Evolutionary conservation across 2,888 invertebrate species (phyloP).

Genomic region (Marronus borbonicus): DNA sequence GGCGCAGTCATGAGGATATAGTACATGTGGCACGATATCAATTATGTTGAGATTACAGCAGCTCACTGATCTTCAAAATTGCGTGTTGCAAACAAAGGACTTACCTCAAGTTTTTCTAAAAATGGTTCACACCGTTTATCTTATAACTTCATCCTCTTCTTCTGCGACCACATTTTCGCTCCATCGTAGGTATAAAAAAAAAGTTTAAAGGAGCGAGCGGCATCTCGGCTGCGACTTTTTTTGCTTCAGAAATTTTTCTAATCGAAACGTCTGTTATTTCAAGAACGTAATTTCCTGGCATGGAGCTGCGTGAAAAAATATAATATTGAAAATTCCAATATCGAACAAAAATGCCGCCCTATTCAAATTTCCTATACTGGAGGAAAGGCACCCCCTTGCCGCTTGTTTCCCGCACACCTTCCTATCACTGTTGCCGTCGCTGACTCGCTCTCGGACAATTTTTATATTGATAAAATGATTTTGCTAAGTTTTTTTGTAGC

Average conservation of each 20-base stretch:
- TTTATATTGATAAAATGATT: slow-evolving; percentile 10
- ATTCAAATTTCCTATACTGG: slow-evolving; percentile 53
- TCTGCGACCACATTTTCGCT: neutral
- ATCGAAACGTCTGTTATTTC: slow-evolving; percentile 52
- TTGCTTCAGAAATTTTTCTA: slow-evolving; percentile 24
- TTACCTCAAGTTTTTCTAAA: too few species aligned
- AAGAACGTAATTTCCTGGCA: slow-evolving; percentile 56
- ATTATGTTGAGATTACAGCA: too few species aligned
- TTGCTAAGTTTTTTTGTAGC: slow-evolving; percentile 1
- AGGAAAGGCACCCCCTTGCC: neutral
- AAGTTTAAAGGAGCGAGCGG: neutral
- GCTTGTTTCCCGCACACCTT: too few species aligned
- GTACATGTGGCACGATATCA: too few species aligned
- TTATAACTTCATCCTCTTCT: too few species aligned
- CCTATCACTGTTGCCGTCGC: too few species aligned
- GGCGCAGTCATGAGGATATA: too few species aligned
- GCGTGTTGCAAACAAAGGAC: too few species aligned
- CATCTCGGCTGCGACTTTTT: neutral
- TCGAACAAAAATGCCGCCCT: slow-evolving; percentile 54
- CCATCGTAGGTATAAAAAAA: neutral
- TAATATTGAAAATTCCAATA: slow-evolving; percentile 58
- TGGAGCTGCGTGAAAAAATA: slow-evolving; percentile 51
- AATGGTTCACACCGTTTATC: too few species aligned
- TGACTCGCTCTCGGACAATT: neutral
- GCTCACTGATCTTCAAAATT: too few species aligned